phyloP scores from a whole-genome alignment of 2,888 invertebrate species.

The Heteromyza rotundicornis region DNA sequence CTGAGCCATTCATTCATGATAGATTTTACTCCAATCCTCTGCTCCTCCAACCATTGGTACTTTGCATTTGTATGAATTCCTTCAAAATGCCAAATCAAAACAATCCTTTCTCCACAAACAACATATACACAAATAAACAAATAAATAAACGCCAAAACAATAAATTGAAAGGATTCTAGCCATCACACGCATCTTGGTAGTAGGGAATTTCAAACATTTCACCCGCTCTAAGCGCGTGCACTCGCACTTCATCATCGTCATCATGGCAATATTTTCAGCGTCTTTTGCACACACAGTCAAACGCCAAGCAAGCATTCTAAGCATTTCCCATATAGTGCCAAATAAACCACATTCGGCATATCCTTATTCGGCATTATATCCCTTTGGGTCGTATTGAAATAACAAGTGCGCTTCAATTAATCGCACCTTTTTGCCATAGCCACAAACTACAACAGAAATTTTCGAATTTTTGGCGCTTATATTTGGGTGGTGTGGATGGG shows the following conservation, averaged over 20 bases:
- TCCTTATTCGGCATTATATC: background rate
- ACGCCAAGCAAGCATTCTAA: background rate
- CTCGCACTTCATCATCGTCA: background rate
- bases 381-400: background rate
- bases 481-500: too few species aligned
- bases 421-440: too few species aligned
- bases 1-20: background rate
- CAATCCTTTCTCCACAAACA: background rate
- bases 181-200: background rate
- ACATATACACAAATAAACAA: background rate
- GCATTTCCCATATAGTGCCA: background rate
- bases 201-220: background rate
- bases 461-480: too few species aligned
- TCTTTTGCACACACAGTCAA: background rate
- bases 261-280: slow-evolving; percentile 1
- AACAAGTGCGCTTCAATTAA: slow-evolving; percentile 4
- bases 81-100: slow-evolving; percentile 1
- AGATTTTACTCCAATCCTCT: background rate
- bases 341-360: slow-evolving; percentile 2
- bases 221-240: background rate
- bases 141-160: background rate
- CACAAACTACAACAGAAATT: too few species aligned
- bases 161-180: background rate
- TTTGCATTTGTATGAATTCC: background rate
- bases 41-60: background rate